These are phyloP conservation scores for Patella caerulea DNA, from an alignment of 2,888 invertebrate genomes.

Conservation along the genomic window DNA sequence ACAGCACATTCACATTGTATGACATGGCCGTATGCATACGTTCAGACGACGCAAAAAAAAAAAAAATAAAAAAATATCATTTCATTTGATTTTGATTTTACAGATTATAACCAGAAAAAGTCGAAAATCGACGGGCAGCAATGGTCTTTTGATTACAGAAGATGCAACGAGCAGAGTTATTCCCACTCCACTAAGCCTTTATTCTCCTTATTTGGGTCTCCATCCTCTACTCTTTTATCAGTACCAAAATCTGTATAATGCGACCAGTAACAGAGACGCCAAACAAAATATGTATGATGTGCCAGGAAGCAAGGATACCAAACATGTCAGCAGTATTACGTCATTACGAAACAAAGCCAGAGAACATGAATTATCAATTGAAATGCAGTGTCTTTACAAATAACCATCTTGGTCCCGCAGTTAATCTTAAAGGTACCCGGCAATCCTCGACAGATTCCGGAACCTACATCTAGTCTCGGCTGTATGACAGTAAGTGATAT, in stretches of 20 bases:
- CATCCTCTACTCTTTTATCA: conserved; percentile 32
- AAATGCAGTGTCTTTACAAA: conserved; percentile 33
- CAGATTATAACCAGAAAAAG: too few species aligned
- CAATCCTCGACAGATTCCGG: too few species aligned
- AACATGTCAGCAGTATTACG: conserved; percentile 49
- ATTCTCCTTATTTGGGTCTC: conserved; percentile 26
- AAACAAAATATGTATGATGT: conserved; percentile 10
- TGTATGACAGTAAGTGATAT: too few species aligned
- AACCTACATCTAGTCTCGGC: too few species aligned
- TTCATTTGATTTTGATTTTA: too few species aligned
- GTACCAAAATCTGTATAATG: neutral
- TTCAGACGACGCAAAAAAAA: neutral
- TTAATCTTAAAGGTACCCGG: too few species aligned
- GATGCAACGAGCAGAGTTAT: neutral
- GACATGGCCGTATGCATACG: neutral
- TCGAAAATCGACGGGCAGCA: too few species aligned
- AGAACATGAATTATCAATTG: conserved; percentile 54
- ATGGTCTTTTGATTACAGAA: neutral
- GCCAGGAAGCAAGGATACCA: conserved; percentile 38
- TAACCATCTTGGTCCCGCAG: too few species aligned
- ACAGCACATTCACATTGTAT: conserved; percentile 12
- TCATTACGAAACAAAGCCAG: conserved; percentile 54
- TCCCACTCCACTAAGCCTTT: conserved; percentile 10
- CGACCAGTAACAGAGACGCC: neutral
- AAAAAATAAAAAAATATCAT: neutral